Conservation (phyloP, 2,797 vertebrate genomes). For the Lemur catta region DNA sequence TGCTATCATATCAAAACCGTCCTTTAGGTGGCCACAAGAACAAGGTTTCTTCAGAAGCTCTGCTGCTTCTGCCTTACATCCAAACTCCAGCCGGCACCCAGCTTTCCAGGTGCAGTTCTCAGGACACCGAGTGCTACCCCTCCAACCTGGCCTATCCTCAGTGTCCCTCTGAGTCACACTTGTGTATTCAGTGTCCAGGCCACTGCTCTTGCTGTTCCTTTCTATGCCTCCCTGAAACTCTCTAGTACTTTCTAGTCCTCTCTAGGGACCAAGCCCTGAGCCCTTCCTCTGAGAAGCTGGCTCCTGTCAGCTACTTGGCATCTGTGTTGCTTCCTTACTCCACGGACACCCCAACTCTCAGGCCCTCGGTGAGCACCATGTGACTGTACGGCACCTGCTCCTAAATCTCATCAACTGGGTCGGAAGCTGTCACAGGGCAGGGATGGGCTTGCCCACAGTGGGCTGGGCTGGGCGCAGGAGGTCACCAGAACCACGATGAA, state of each 20-base stretch:
- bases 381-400: background rate
- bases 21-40: background rate
- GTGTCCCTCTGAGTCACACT: background rate
- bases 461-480: background rate
- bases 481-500: background rate
- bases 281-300: background rate
- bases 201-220: background rate
- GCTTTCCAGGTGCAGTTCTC: background rate
- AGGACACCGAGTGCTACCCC: background rate
- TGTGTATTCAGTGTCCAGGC: background rate
- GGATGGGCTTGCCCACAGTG: background rate
- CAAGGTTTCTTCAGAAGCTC: background rate
- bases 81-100: background rate
- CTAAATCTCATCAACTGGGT: background rate
- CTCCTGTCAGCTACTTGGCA: background rate
- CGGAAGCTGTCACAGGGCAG: background rate
- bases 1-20: background rate
- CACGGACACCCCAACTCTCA: background rate
- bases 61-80: background rate
- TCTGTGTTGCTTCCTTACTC: background rate
- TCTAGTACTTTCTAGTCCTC: background rate
- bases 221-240: background rate
- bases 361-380: background rate
- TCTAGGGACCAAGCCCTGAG: background rate
- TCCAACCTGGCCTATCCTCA: background rate